phyloP scores from a whole-genome alignment of 2,113 vertebrate species.

The Rostratula benghalensis region DNA sequence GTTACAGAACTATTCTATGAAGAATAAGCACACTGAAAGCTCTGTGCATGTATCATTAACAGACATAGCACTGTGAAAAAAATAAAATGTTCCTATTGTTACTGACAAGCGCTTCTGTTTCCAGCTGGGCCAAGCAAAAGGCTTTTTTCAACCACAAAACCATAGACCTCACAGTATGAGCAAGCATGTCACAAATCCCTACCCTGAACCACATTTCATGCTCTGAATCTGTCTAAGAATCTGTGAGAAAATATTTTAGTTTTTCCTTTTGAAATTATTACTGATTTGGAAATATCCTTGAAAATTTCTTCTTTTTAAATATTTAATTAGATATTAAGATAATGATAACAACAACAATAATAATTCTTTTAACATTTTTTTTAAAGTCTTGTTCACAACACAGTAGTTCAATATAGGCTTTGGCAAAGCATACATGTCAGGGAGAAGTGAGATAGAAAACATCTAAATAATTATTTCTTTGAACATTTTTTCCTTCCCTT shows the following conservation, averaged over 20 bases:
- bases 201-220: not conserved
- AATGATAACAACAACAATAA: no score
- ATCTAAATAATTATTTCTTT: not conserved
- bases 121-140: not conserved
- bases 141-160: not conserved
- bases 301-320: constrained; percentile 11
- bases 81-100: not conserved
- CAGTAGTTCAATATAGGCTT: not conserved
- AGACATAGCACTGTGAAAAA: not conserved
- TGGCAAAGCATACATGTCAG: not conserved
- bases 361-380: no score
- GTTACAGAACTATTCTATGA: not conserved
- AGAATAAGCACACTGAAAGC: not conserved
- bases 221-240: constrained; percentile 45
- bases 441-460: not conserved
- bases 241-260: not conserved
- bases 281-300: not conserved
- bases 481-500: not conserved
- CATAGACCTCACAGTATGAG: not conserved
- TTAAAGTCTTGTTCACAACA: not conserved
- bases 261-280: not conserved
- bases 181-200: not conserved
- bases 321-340: not conserved
- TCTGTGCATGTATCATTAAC: not conserved
- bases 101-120: not conserved